Base-by-base conservation (phyloP, 2,797 vertebrate genomes). In the Hippoglossus hippoglossus region DNA sequence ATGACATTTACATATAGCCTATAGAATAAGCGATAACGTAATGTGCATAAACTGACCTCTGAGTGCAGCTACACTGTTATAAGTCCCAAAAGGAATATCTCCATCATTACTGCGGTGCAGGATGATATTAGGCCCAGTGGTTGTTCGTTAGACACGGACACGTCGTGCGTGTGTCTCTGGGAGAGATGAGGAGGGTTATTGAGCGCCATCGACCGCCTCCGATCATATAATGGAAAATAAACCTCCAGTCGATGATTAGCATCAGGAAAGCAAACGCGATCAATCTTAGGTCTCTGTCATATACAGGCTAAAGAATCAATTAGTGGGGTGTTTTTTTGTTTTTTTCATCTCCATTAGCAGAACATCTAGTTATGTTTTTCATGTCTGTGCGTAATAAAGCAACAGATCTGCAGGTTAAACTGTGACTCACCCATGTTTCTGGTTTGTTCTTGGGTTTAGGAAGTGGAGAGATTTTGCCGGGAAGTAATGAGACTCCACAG, bases 151-250 rank as follows among this genome's bases (percentile, higher is more conserved):
- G 54, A 2, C 21, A 59, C 50, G 63, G 60, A 49, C 47, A 68
- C 50, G 11, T 58, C n/a, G 44, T 39, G 44, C 15, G 44, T 19
- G 18, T 11, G 56, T 18, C 39, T 8, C 8, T 19, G 12, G 53
- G 53, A 13, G 1, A 54, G 36, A 36, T 16, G 25, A 61, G 62
- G 52, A 13, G 24, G 13, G n/a, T 31, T 69, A 84, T 84, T 67
- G 81, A 82, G 21, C 34, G 0, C 31, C 62, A 87, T 80, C 50
- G 87, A 82, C 39, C 0, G n/a, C 7, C 73, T 71, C 59, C 69
- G 80, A 88, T 88, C 71, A 80, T 72, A 73, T 71, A 74, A 85
- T 81, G 65, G 77, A 83, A 84, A 79, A 81, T 83, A 83, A 87
- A 82, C 47, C 77, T 71, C 62, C 77, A 78, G 63, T 58, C 59